phyloP scores from a whole-genome alignment of 2,888 invertebrate genomes.

The Sinodicranocentrus sp. region DNA sequence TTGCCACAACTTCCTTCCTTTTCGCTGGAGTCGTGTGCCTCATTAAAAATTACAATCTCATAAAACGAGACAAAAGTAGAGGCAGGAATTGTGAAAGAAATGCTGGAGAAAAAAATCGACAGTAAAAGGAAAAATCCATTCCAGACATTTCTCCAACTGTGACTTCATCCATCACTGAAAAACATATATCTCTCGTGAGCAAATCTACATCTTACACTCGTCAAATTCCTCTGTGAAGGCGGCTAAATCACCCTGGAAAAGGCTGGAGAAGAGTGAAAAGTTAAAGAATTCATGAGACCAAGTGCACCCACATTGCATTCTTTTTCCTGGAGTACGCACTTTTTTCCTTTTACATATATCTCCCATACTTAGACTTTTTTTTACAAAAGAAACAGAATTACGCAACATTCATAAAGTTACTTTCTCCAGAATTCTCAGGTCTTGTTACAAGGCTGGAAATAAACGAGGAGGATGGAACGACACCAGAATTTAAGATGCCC shows the following conservation, averaged over 20 bases:
- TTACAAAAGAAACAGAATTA: constrained; percentile 26
- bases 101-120: too few species aligned
- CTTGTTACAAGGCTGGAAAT: too few species aligned
- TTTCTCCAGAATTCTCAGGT: background rate
- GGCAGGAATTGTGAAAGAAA: too few species aligned
- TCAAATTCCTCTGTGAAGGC: background rate
- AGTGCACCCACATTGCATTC: constrained; percentile 55
- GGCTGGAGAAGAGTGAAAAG: constrained; percentile 6
- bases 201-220: constrained; percentile 22
- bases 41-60: constrained; percentile 66
- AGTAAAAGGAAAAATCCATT: too few species aligned
- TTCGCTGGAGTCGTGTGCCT: constrained; percentile 33
- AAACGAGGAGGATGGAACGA: constrained; percentile 16
- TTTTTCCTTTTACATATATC: constrained; percentile 4
- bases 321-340: background rate
- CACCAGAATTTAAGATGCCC: constrained; percentile 50
- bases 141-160: too few species aligned
- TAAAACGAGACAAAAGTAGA: constrained; percentile 41
- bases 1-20: constrained; percentile 52
- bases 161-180: too few species aligned
- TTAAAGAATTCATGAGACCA: constrained; percentile 55
- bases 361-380: background rate
- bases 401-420: constrained; percentile 28
- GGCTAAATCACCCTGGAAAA: constrained; percentile 14
- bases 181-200: background rate